Percentiles rank a stretch among this genome's conserved stretches.
phyloP scores from a whole-genome alignment of 2,113 vertebrate species.

The Halichoeres trimaculatus region DNA sequence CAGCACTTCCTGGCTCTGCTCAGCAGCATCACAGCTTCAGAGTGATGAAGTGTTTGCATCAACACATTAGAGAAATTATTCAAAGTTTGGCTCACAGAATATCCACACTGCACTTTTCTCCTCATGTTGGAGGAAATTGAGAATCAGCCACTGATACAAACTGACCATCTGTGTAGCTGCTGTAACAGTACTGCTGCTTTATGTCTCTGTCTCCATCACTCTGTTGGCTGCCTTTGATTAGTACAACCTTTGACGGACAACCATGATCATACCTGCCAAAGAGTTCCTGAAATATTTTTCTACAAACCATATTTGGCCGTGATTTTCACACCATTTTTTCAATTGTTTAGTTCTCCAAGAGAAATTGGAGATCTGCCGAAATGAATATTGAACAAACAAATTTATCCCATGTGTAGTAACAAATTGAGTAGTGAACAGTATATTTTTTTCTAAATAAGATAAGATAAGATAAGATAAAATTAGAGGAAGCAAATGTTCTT shows the following conservation, averaged over 20 bases:
- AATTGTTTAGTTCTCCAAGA: too few relatives aligned
- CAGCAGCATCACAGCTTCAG: conserved; percentile 78
- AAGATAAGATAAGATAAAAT: too few relatives aligned
- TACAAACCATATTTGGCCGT: too few relatives aligned
- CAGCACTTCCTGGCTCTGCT: conserved; percentile 71
- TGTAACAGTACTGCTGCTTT: conserved; percentile 5
- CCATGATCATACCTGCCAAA: background rate
- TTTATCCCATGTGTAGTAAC: too few relatives aligned
- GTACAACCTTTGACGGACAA: background rate
- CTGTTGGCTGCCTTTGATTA: background rate
- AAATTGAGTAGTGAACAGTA: too few relatives aligned
- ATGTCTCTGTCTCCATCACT: background rate
- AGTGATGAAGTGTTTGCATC: conserved; percentile 74
- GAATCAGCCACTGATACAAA: conserved; percentile 45
- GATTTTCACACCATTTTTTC: too few relatives aligned
- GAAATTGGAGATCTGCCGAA: too few relatives aligned
- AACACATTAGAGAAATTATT: conserved; percentile 70
- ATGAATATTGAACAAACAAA: too few relatives aligned
- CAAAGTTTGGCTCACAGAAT: conserved; percentile 66
- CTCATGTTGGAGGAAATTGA: conserved; percentile 28
- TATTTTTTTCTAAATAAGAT: too few relatives aligned
- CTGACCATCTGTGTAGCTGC: conserved; percentile 52
- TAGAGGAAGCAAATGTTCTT: too few relatives aligned
- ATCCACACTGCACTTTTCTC: conserved; percentile 24
- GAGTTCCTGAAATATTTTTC: too few relatives aligned